Conservation (phyloP, 2,888 invertebrate species). For the Peribatodes rhomboidaria region DNA sequence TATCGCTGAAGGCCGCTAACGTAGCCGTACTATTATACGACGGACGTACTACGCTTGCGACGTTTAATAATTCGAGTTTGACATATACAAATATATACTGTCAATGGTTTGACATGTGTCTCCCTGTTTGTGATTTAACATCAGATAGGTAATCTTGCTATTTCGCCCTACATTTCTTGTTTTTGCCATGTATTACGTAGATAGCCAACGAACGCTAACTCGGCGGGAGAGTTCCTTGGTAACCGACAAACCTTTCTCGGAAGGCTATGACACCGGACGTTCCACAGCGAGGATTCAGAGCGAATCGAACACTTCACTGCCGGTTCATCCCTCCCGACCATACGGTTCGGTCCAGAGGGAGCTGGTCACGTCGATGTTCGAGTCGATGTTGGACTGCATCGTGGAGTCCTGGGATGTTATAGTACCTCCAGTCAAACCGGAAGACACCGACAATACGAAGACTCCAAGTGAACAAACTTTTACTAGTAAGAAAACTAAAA, state of each 20-base stretch:
- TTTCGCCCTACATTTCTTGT: background rate
- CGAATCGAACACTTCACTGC: conserved; percentile 55
- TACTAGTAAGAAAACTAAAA: conserved; percentile 64
- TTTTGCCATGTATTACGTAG: conserved; percentile 70
- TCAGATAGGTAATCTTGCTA: background rate
- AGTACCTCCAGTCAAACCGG: conserved; percentile 51
- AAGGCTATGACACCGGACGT: conserved; percentile 50
- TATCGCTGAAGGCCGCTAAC: too few relatives aligned
- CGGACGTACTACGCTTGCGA: too few relatives aligned
- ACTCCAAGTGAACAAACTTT: conserved; percentile 63
- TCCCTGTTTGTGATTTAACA: background rate
- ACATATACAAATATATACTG: too few relatives aligned
- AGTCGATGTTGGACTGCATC: conserved; percentile 74
- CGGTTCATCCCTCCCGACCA: conserved; percentile 53
- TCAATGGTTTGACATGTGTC: background rate
- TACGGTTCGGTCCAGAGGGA: conserved; percentile 69
- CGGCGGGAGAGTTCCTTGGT: conserved; percentile 76
- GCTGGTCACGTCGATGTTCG: conserved; percentile 71
- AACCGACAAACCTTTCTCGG: conserved; percentile 43
- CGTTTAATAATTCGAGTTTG: too few relatives aligned
- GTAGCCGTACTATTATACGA: too few relatives aligned
- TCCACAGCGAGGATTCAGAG: conserved; percentile 54
- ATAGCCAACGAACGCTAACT: conserved; percentile 71
- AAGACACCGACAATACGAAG: conserved; percentile 59
- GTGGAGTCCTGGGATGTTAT: conserved; percentile 75